These are phyloP conservation scores for Drosophila flavopinicola DNA, from an alignment of 2,888 invertebrate species.

Conservation along the genomic window DNA sequence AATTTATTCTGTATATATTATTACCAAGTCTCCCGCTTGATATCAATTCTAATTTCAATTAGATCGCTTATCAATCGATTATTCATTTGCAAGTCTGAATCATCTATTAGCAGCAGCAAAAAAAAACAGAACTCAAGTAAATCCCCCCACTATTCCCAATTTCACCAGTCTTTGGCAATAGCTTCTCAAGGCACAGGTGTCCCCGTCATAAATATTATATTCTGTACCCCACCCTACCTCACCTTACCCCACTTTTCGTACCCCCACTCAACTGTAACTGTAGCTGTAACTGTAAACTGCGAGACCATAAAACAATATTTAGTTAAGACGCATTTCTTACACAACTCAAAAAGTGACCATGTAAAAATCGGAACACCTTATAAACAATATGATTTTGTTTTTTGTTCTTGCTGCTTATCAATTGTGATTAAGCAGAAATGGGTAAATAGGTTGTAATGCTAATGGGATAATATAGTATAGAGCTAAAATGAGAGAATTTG, in stretches of 20 bases:
- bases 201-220: constrained; percentile 13
- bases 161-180: neutral
- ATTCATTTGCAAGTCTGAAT: neutral
- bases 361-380: constrained; percentile 13
- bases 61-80: constrained; percentile 5
- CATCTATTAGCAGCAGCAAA: neutral
- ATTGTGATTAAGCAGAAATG: constrained; percentile 1
- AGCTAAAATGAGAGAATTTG: no score
- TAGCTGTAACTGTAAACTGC: constrained; percentile 17
- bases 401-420: constrained; percentile 33
- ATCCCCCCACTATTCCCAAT: neutral
- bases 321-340: constrained; percentile 71
- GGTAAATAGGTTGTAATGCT: neutral
- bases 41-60: neutral
- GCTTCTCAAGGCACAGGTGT: constrained; percentile 1
- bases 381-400: constrained; percentile 3
- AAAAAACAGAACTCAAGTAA: neutral
- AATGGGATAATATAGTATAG: constrained; percentile 13
- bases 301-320: constrained; percentile 49
- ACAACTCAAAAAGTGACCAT: constrained; percentile 48
- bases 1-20: no score
- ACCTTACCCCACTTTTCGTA: constrained; percentile 17
- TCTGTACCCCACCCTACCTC: constrained; percentile 3
- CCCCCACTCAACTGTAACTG: constrained; percentile 8
- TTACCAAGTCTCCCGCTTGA: neutral